A percentile compares a stretch with the other conserved stretches of the same genome.
These are phyloP conservation scores for Sesamia nonagrioides DNA, from an alignment of 1,140 invertebrate species.

Conservation along the genomic window DNA sequence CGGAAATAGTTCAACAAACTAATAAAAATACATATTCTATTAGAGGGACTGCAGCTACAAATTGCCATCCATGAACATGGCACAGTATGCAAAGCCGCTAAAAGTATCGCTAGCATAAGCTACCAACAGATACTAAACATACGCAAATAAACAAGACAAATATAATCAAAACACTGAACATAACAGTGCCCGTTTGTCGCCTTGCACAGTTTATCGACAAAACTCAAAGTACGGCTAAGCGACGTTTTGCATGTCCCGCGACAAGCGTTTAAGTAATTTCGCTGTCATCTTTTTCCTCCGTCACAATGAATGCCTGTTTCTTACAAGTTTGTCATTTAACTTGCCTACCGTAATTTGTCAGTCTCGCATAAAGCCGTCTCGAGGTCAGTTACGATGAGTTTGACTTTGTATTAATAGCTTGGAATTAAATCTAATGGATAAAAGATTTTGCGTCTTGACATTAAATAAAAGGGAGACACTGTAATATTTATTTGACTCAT, in stretches of 20 bases:
- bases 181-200: too few species aligned
- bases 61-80: background rate
- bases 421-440: background rate
- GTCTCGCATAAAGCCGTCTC: background rate
- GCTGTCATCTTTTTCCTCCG: conserved; percentile 4
- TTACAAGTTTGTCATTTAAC: conserved; percentile 9
- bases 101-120: background rate
- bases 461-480: too few species aligned
- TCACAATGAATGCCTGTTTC: background rate
- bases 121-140: too few species aligned
- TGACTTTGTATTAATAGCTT: conserved; percentile 33
- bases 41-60: background rate
- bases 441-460: background rate
- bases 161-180: too few species aligned
- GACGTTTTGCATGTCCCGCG: background rate
- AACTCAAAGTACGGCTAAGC: background rate
- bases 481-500: too few species aligned
- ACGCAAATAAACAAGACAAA: too few species aligned
- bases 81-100: background rate
- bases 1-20: too few species aligned
- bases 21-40: too few species aligned
- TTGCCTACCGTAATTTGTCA: conserved; percentile 20
- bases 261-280: background rate
- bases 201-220: background rate
- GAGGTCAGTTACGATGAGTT: conserved; percentile 7